Percentiles rank a stretch among this genome's conserved stretches.
Evolutionary conservation across 2,797 vertebrate genomes (phyloP).

Genomic region (Syngnathus acus): DNA sequence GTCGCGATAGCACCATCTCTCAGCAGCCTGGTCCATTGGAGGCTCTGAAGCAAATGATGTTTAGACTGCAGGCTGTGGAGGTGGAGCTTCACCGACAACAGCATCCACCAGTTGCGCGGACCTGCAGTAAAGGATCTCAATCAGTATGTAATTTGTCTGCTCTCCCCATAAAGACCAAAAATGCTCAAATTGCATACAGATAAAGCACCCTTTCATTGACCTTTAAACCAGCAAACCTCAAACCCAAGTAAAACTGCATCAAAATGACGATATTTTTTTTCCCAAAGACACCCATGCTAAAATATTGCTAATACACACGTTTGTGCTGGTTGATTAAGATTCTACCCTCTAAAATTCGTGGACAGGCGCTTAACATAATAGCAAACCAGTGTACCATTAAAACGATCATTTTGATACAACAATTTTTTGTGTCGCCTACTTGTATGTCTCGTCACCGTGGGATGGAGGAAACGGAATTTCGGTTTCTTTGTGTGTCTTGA

Average conservation of each 20-base stretch:
- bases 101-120: neutral
- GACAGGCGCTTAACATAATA: too few relatives aligned
- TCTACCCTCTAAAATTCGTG: too few relatives aligned
- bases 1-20: slow-evolving; percentile 1
- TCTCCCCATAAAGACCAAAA: too few relatives aligned
- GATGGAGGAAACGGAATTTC: too few relatives aligned
- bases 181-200: neutral
- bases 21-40: slow-evolving; percentile 81
- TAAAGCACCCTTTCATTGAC: neutral
- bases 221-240: neutral
- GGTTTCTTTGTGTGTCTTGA: too few relatives aligned
- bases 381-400: too few relatives aligned
- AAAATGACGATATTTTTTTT: neutral
- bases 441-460: too few relatives aligned
- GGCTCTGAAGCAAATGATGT: slow-evolving; percentile 83
- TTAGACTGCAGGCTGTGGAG: slow-evolving; percentile 80
- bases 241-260: neutral
- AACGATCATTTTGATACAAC: too few relatives aligned
- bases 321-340: too few relatives aligned
- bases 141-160: neutral
- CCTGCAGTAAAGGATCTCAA: neutral
- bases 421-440: too few relatives aligned
- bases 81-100: slow-evolving; percentile 43
- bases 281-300: too few relatives aligned
- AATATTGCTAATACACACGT: too few relatives aligned